A percentile compares a stretch with the other conserved stretches of the same genome.
phyloP scores from a whole-genome alignment of 2,113 vertebrate species.

The Meles meles region DNA sequence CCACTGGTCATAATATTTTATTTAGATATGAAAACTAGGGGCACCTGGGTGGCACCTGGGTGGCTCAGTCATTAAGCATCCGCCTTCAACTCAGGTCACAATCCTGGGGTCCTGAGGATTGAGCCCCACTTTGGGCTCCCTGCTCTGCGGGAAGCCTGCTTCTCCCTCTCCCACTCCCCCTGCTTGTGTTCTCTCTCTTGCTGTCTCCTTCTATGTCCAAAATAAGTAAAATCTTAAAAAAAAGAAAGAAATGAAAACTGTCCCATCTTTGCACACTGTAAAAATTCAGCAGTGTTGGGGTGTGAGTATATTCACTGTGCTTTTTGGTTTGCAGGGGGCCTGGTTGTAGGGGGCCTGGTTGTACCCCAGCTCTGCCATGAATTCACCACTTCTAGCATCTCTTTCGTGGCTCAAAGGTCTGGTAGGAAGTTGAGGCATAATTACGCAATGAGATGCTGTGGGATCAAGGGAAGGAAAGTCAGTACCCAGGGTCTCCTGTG shows the following conservation, averaged over 20 bases:
- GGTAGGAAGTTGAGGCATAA: not conserved
- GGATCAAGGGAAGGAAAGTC: not conserved
- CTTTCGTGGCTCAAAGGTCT: not conserved
- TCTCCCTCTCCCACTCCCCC: too few relatives aligned
- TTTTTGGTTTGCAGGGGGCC: too few relatives aligned
- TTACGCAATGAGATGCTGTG: not conserved
- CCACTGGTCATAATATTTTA: not conserved
- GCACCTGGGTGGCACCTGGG: too few relatives aligned
- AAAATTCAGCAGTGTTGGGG: not conserved
- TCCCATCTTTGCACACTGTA: not conserved
- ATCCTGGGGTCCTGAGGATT: too few relatives aligned
- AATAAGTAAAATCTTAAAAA: too few relatives aligned
- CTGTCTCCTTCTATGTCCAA: too few relatives aligned
- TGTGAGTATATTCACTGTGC: accelerated
- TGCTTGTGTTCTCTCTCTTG: too few relatives aligned
- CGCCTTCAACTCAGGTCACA: too few relatives aligned
- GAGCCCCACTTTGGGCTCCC: too few relatives aligned
- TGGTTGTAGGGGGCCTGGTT: too few relatives aligned
- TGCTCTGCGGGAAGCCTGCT: too few relatives aligned
- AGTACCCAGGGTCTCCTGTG: accelerated
- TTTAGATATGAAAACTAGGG: not conserved
- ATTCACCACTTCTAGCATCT: not conserved
- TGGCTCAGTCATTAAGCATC: too few relatives aligned
- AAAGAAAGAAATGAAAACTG: not conserved
- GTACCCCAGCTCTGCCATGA: not conserved